Base-by-base conservation (phyloP, 2,888 invertebrate species). In the Lithophane semibrunnea region DNA sequence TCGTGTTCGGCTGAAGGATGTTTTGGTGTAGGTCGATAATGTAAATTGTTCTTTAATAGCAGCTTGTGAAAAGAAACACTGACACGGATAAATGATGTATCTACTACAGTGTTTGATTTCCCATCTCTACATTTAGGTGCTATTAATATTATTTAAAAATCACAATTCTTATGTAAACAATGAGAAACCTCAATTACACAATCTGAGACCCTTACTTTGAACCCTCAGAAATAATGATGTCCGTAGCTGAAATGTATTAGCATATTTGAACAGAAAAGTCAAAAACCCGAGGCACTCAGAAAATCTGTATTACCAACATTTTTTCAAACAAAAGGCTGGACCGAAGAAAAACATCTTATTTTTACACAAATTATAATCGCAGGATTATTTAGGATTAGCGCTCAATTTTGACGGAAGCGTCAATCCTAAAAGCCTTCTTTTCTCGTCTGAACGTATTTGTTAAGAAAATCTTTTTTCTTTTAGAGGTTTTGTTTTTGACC, bases 401-500 rank as follows among this genome's bases (percentile, higher is more conserved):
- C 77, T 79, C 86, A 88, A 88, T 88, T 88, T 84, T 87, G 89
- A 88, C 88, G 83, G 78, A 66, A 67, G 77, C 85, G 71, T 79
- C 86, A 80, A 82, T 83, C 74, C 66, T 75, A 73, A 89, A 84
- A 85, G 80, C 77, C 77, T 83, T 78, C 49, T 66, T 67, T 77
- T 73, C 80, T 77, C 63, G 29, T 77, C 67, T 73, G 65, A 69
- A 65, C 49, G 66, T 72, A 75, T 80, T 87, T 84, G 71, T 84
- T 75, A 64, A 72, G 68, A 66, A 79, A 80, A 79, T 75, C 66
- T 77, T 83, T 82, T 64, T 82, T 75, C 60, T 77, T 86, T 61
- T 52, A 42, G 16, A 60, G 47, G 64, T 75, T 78, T 80, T 77
- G 74, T 75, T 71, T 65, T 65, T 80, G 63, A 65, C 73, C 29